Conservation (phyloP, 1,140 invertebrate genomes). For the Samia ricini region DNA sequence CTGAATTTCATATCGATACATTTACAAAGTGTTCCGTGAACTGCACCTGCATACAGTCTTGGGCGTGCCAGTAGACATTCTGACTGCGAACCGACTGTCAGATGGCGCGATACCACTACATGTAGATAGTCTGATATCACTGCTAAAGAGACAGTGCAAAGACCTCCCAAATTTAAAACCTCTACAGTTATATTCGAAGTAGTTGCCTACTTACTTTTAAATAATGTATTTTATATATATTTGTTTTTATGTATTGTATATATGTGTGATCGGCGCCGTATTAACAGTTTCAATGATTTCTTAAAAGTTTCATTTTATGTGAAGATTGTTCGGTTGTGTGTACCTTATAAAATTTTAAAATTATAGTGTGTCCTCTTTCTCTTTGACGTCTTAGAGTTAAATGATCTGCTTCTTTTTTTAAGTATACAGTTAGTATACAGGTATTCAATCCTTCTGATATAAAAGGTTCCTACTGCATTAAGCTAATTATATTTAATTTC, state of each 20-base stretch:
- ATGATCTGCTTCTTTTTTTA: neutral
- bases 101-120: constrained; percentile 38
- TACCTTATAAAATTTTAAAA: neutral
- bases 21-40: constrained; percentile 18
- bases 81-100: constrained; percentile 42
- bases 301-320: constrained; percentile 1
- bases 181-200: constrained; percentile 28
- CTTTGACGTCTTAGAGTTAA: neutral
- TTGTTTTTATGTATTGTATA: no score
- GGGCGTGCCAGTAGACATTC: constrained; percentile 38
- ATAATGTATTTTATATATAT: constrained; percentile 3
- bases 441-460: no score
- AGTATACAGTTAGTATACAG: no score
- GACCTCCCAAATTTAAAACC: constrained; percentile 37
- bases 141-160: constrained; percentile 40
- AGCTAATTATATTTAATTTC: no score
- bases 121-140: constrained; percentile 38
- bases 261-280: neutral
- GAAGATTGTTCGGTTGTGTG: neutral
- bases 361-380: neutral
- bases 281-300: neutral
- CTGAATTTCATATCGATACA: constrained; percentile 9
- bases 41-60: constrained; percentile 13
- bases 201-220: neutral
- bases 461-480: no score